A percentile compares a stretch with the other conserved stretches of the same genome.
Evolutionary conservation across 2,113 vertebrate species (phyloP).

Genomic region (Piaya cayana): DNA sequence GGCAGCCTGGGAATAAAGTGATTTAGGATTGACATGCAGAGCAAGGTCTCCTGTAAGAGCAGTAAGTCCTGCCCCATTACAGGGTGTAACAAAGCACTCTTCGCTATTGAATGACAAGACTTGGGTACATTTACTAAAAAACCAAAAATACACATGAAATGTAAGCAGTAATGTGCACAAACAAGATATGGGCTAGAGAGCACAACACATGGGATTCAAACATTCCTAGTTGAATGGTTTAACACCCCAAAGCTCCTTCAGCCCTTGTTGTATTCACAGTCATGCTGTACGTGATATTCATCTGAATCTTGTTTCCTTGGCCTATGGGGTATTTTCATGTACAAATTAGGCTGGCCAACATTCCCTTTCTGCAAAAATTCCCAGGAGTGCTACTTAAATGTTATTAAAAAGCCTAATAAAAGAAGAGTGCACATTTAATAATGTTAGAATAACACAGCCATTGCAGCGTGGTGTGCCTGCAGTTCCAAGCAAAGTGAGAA

Average conservation of each 20-base stretch:
- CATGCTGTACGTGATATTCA: constrained; percentile 62
- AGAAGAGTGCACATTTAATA: constrained; percentile 83
- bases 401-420: constrained; percentile 85
- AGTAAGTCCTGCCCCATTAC: neutral
- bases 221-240: neutral
- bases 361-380: constrained; percentile 78
- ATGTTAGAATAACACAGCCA: constrained; percentile 75
- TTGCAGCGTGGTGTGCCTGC: constrained; percentile 58
- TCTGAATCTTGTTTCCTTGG: constrained; percentile 81
- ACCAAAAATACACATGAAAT: neutral
- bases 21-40: constrained; percentile 54
- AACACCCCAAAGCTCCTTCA: constrained; percentile 27
- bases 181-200: neutral
- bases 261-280: constrained; percentile 19
- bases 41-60: constrained; percentile 16
- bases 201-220: neutral
- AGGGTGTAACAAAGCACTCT: neutral
- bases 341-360: constrained; percentile 82
- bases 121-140: neutral
- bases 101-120: neutral
- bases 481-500: constrained; percentile 65
- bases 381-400: constrained; percentile 80
- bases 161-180: neutral
- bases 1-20: constrained; percentile 62
- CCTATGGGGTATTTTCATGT: constrained; percentile 80